A percentile compares a stretch with the other conserved stretches of the same genome.
These are phyloP conservation scores for Syrrhaptes paradoxus DNA, from an alignment of 2,113 vertebrate genomes.

Conservation along the genomic window DNA sequence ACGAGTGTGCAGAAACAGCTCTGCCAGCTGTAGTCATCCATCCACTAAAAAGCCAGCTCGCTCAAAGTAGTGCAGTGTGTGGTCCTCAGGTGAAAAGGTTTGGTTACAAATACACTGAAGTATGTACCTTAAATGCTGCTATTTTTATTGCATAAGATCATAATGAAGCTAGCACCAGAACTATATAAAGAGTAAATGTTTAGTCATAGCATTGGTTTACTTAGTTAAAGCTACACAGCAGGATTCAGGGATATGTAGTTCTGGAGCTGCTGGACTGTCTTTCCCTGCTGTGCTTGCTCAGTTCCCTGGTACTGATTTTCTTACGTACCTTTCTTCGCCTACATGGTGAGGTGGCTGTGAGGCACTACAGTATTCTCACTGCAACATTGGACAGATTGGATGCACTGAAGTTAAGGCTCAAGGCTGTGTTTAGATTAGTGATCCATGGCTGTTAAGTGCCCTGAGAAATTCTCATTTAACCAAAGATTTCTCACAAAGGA, in stretches of 20 bases:
- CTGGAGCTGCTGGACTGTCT: not conserved
- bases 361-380: not conserved
- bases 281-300: not conserved
- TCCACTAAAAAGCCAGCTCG: not conserved
- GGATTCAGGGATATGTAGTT: not conserved
- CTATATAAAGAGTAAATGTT: not conserved
- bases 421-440: not conserved
- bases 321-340: not conserved
- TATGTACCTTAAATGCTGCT: not conserved
- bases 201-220: not conserved
- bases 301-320: not conserved
- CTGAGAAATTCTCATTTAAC: not conserved
- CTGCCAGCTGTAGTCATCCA: not conserved
- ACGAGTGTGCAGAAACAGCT: accelerated
- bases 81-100: not conserved
- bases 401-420: not conserved
- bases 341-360: not conserved
- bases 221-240: not conserved
- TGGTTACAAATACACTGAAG: not conserved
- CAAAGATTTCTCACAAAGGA: not conserved
- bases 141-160: not conserved
- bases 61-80: not conserved
- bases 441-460: not conserved
- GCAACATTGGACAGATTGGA: not conserved
- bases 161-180: not conserved